A percentile compares a stretch with the other conserved stretches of the same genome.
phyloP scores from a whole-genome alignment of 2,797 vertebrate species.

The Eremophila alpestris region DNA sequence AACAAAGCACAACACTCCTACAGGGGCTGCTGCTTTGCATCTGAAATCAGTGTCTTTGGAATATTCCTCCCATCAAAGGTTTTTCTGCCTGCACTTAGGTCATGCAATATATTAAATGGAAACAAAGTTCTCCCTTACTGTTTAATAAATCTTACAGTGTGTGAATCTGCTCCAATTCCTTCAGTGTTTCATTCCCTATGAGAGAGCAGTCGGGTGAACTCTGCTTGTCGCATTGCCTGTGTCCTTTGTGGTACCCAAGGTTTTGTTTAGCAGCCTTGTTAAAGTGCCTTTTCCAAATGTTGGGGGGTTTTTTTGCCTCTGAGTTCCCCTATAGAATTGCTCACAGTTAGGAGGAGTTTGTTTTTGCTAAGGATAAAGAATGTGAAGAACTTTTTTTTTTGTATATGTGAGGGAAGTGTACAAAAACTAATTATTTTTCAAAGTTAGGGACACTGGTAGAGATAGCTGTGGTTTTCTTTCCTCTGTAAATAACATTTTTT shows the following conservation, averaged over 20 bases:
- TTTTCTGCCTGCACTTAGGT: slow-evolving; percentile 1
- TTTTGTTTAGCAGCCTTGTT: background rate
- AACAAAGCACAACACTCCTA: background rate
- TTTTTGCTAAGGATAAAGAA: background rate
- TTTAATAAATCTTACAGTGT: background rate
- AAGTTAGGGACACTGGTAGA: background rate
- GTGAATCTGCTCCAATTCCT: background rate
- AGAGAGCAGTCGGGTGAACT: background rate
- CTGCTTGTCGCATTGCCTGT: background rate
- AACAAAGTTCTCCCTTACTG: slow-evolving; percentile 23
- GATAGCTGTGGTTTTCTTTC: background rate
- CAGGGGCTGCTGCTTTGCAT: slow-evolving; percentile 9
- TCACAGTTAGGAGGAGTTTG: background rate
- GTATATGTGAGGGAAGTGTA: background rate
- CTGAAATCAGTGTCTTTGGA: slow-evolving; percentile 24
- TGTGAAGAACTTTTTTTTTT: background rate
- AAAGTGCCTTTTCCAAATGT: background rate
- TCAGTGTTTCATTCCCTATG: background rate
- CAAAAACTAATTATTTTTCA: background rate
- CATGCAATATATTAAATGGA: slow-evolving; percentile 4
- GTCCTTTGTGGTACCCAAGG: background rate
- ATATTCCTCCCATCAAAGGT: slow-evolving; percentile 16
- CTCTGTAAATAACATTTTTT: background rate
- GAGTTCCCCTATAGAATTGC: background rate
- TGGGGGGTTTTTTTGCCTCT: background rate